Percentiles rank a stretch among this genome's conserved stretches.
Conservation (phyloP, 2,797 vertebrate species). For the Tiaroga cobitis region DNA sequence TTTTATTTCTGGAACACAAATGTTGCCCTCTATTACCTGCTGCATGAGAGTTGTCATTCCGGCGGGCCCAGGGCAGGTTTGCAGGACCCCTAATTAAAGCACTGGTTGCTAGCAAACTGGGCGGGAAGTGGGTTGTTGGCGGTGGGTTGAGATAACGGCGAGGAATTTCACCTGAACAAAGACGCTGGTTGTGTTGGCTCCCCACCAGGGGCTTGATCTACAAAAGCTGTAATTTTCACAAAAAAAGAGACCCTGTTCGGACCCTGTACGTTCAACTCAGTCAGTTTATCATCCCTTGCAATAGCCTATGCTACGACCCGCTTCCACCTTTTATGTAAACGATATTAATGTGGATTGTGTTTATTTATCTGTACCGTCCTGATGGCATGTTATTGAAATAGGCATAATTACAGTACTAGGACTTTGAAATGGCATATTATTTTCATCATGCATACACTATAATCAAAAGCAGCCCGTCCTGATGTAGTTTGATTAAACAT, state of each 20-base stretch:
- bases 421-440: constrained; percentile 45
- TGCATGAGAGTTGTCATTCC: constrained; percentile 13
- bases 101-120: constrained; percentile 32
- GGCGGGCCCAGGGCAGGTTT: not conserved
- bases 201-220: constrained; percentile 57
- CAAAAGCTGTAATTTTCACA: constrained; percentile 53
- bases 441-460: constrained; percentile 46
- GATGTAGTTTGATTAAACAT: constrained; percentile 49
- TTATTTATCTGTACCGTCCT: constrained; percentile 44
- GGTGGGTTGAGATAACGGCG: constrained; percentile 36
- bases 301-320: not conserved
- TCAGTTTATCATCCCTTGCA: constrained; percentile 27
- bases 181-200: constrained; percentile 55
- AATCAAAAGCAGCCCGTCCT: constrained; percentile 43
- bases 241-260: constrained; percentile 51
- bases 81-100: constrained; percentile 56
- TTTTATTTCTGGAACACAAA: not conserved
- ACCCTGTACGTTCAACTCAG: constrained; percentile 12
- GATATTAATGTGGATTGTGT: constrained; percentile 31
- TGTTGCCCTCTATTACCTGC: not conserved
- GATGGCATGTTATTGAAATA: constrained; percentile 40
- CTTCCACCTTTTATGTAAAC: constrained; percentile 24
- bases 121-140: constrained; percentile 16
- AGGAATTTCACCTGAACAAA: constrained; percentile 66
- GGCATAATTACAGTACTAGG: constrained; percentile 45